Evolutionary conservation across 2,797 vertebrate species (phyloP).

Genomic region (Petrocephalus schoutedeni): DNA sequence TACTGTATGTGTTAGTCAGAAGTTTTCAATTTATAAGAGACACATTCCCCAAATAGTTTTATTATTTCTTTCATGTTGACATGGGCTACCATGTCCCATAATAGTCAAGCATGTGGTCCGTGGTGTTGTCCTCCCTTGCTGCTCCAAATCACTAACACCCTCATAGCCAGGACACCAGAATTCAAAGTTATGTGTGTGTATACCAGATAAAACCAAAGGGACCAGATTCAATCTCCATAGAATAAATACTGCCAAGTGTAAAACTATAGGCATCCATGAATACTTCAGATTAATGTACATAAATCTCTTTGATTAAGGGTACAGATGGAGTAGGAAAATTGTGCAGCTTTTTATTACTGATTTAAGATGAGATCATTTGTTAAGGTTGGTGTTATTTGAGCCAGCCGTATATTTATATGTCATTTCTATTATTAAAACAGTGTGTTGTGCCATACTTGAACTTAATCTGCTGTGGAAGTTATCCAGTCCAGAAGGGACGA

Average conservation of each 20-base stretch:
- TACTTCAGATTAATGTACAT: not conserved
- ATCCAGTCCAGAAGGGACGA: not conserved
- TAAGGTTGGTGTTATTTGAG: not conserved
- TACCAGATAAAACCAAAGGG: not conserved
- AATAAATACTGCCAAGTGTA: not conserved
- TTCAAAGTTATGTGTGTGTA: not conserved
- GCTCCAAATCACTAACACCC: not conserved
- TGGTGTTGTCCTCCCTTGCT: not conserved
- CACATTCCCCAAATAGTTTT: not conserved
- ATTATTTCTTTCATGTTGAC: not conserved
- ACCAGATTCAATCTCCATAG: not conserved
- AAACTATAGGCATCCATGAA: not conserved
- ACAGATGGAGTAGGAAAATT: not conserved
- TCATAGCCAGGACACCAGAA: not conserved
- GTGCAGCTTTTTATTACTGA: not conserved
- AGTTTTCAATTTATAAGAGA: not conserved
- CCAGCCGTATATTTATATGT: not conserved
- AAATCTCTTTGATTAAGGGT: not conserved
- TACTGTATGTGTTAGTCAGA: slow-evolving; percentile 1
- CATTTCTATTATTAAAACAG: slow-evolving; percentile 5
- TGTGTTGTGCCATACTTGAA: not conserved
- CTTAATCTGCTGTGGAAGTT: not conserved
- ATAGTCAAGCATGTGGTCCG: not conserved
- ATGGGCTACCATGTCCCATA: not conserved
- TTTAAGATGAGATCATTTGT: not conserved